phyloP scores from a whole-genome alignment of 2,888 invertebrate species.

The Tetropium fuscum region DNA sequence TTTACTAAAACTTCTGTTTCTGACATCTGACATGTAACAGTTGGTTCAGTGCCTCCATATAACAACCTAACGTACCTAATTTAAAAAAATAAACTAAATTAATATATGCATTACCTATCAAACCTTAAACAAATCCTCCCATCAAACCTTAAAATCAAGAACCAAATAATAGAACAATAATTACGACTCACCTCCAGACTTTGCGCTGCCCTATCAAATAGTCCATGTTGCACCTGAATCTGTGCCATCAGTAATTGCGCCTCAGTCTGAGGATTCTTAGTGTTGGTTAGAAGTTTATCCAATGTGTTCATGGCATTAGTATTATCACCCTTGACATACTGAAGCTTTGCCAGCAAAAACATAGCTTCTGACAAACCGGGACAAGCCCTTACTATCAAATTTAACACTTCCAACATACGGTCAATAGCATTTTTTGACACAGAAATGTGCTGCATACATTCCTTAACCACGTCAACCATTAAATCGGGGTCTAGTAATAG shows the following conservation, averaged over 20 bases:
- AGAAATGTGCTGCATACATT: conserved; percentile 81
- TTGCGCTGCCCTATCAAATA: conserved; percentile 83
- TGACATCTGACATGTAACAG: too few relatives aligned
- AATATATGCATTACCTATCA: too few relatives aligned
- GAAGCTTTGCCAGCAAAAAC: conserved; percentile 82
- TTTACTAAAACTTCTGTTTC: too few relatives aligned
- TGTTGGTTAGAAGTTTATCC: conserved; percentile 77
- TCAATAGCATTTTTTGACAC: conserved; percentile 32
- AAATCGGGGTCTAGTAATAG: conserved; percentile 87
- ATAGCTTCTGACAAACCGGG: conserved; percentile 81
- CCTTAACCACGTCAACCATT: conserved; percentile 80
- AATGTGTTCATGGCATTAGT: conserved; percentile 78
- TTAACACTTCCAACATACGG: conserved; percentile 67
- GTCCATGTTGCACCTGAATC: conserved; percentile 79
- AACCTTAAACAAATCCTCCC: too few relatives aligned
- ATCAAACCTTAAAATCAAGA: too few relatives aligned
- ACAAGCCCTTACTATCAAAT: conserved; percentile 80
- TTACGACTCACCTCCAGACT: conserved; percentile 76
- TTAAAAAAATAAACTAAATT: too few relatives aligned
- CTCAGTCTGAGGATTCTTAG: conserved; percentile 85
- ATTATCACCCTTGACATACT: conserved; percentile 83
- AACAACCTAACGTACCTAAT: too few relatives aligned
- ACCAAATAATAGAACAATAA: background rate
- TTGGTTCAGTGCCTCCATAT: too few relatives aligned
- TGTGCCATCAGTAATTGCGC: conserved; percentile 89